Percentiles rank a stretch among this genome's conserved stretches.
Conservation (phyloP, 2,888 invertebrate genomes). For the Tromatobia lineatoria region DNA sequence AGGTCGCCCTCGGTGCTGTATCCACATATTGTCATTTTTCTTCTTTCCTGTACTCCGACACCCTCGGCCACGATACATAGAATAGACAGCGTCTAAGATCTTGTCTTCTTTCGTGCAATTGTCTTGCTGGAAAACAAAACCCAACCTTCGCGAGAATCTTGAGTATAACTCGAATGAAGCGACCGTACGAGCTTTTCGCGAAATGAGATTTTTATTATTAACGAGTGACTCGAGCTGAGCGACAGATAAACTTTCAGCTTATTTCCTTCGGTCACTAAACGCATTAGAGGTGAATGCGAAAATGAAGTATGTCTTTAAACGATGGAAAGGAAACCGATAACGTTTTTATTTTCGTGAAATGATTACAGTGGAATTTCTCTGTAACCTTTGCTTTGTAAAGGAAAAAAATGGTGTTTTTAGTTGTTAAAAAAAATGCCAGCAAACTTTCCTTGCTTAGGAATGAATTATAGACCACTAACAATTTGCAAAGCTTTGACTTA, state of each 20-base stretch:
- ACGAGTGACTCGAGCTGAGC: constrained; percentile 7
- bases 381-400: constrained; percentile 2
- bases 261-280: constrained; percentile 13
- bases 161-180: constrained; percentile 24
- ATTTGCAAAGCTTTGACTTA: too few relatives aligned
- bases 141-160: constrained; percentile 20
- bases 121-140: constrained; percentile 31
- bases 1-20: neutral
- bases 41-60: constrained; percentile 18
- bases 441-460: too few relatives aligned
- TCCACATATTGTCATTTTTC: constrained; percentile 41
- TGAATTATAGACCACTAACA: too few relatives aligned
- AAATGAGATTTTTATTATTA: constrained; percentile 61
- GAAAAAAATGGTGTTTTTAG: too few relatives aligned
- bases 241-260: constrained; percentile 27
- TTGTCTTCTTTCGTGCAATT: constrained; percentile 29
- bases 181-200: constrained; percentile 23
- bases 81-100: constrained; percentile 17
- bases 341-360: constrained; percentile 43
- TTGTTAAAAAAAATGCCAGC: too few relatives aligned
- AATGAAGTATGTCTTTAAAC: neutral
- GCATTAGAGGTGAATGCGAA: constrained; percentile 3
- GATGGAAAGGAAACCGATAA: constrained; percentile 1
- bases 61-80: neutral
- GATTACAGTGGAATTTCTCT: constrained; percentile 18